These are phyloP conservation scores for Formicarius rufipectus DNA, from an alignment of 2,113 vertebrate species.

Conservation along the genomic window DNA sequence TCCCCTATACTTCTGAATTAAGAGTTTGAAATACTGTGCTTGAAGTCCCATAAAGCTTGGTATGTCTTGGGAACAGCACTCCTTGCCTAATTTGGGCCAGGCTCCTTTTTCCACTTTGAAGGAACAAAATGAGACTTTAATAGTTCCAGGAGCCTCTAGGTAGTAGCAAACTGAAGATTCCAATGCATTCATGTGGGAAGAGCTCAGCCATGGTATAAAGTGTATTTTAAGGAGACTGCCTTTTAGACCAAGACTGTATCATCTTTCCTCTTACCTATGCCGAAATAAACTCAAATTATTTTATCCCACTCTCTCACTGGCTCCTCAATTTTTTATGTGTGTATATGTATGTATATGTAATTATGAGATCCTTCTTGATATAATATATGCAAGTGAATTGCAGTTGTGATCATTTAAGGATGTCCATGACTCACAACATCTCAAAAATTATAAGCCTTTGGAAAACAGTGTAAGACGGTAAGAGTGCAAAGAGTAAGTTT, in stretches of 20 bases:
- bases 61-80: slow-evolving; percentile 73
- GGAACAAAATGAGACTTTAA: slow-evolving; percentile 68
- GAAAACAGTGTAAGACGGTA: background rate
- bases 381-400: background rate
- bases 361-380: background rate
- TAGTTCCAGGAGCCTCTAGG: slow-evolving; percentile 61
- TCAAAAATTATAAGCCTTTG: background rate
- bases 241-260: background rate
- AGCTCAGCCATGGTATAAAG: background rate
- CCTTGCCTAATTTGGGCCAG: slow-evolving; percentile 77
- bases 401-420: background rate
- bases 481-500: background rate
- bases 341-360: background rate
- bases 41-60: slow-evolving; percentile 77
- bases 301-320: background rate
- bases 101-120: slow-evolving; percentile 74
- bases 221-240: background rate
- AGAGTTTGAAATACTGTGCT: slow-evolving; percentile 73
- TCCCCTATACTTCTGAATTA: slow-evolving; percentile 72
- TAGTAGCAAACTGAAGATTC: slow-evolving; percentile 26
- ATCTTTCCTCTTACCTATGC: background rate
- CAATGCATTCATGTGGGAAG: background rate
- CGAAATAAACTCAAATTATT: background rate
- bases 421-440: background rate
- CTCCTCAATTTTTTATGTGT: background rate